A percentile compares a stretch with the other conserved stretches of the same genome.
phyloP scores from a whole-genome alignment of 2,888 invertebrate genomes.

The Eupithecia insigniata region DNA sequence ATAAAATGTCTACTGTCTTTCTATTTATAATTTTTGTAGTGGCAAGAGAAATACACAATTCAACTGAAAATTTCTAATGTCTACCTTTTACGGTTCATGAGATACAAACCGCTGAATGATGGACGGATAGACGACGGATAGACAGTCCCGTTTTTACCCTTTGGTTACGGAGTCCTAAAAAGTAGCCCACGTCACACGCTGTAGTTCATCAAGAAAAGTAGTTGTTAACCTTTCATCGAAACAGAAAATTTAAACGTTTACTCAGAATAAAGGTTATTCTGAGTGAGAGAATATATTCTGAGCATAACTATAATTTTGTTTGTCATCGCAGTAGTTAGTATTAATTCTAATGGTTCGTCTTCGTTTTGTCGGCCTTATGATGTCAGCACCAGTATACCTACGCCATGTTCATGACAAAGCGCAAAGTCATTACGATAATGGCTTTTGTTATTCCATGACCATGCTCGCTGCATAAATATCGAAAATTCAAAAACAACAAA shows the following conservation, averaged over 20 bases:
- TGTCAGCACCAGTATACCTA: background rate
- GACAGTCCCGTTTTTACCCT: too few relatives aligned
- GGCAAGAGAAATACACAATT: too few relatives aligned
- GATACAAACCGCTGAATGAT: too few relatives aligned
- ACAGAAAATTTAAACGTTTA: background rate
- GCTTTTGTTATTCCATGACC: too few relatives aligned
- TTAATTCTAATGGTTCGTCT: background rate
- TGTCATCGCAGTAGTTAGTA: background rate
- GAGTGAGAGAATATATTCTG: background rate
- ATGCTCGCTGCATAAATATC: too few relatives aligned
- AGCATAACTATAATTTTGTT: constrained; percentile 3
- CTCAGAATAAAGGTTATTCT: background rate
- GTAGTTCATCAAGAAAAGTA: constrained; percentile 1
- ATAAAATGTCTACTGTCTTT: too few relatives aligned
- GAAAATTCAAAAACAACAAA: too few relatives aligned
- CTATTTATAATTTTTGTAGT: too few relatives aligned
- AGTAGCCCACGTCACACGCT: background rate
- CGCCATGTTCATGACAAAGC: background rate
- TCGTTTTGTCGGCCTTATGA: background rate
- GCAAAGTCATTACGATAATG: background rate
- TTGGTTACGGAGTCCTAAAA: too few relatives aligned
- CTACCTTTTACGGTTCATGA: too few relatives aligned
- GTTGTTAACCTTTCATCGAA: background rate
- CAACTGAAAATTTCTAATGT: too few relatives aligned
- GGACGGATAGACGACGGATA: too few relatives aligned